A percentile compares a stretch with the other conserved stretches of the same genome.
These are phyloP conservation scores for Alloscopus bannaensis DNA, from an alignment of 2,888 invertebrate genomes.

Conservation along the genomic window DNA sequence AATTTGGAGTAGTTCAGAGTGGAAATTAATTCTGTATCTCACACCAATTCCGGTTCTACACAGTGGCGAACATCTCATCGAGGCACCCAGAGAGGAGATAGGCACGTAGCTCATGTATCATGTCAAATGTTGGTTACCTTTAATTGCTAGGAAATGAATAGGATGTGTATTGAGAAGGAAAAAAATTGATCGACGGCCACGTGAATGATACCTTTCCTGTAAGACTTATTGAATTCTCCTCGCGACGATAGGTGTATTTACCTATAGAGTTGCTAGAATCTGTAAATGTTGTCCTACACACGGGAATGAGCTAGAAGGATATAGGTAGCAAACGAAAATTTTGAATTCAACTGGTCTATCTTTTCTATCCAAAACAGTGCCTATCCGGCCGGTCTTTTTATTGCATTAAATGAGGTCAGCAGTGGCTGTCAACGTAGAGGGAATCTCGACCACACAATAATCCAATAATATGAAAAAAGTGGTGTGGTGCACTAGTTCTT, in stretches of 20 bases:
- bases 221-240: neutral
- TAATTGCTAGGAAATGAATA: too few species aligned
- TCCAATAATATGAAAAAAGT: neutral
- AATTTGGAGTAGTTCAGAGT: too few species aligned
- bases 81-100: too few species aligned
- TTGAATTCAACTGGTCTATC: neutral
- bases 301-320: neutral
- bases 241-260: neutral
- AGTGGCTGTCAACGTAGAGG: slow-evolving; percentile 10
- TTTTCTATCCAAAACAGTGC: slow-evolving; percentile 2
- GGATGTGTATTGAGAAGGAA: too few species aligned
- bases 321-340: neutral
- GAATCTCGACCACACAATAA: neutral
- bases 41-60: too few species aligned
- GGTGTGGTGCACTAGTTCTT: neutral
- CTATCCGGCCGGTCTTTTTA: slow-evolving; percentile 53
- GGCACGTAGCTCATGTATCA: too few species aligned
- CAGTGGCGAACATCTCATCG: too few species aligned
- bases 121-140: too few species aligned
- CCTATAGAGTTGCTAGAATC: neutral
- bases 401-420: slow-evolving; percentile 52
- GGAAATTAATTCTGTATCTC: too few species aligned
- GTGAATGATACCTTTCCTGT: neutral
- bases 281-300: neutral
- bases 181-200: too few species aligned